phyloP scores from a whole-genome alignment of 1,140 invertebrate species.

The Cherax quadricarinatus region DNA sequence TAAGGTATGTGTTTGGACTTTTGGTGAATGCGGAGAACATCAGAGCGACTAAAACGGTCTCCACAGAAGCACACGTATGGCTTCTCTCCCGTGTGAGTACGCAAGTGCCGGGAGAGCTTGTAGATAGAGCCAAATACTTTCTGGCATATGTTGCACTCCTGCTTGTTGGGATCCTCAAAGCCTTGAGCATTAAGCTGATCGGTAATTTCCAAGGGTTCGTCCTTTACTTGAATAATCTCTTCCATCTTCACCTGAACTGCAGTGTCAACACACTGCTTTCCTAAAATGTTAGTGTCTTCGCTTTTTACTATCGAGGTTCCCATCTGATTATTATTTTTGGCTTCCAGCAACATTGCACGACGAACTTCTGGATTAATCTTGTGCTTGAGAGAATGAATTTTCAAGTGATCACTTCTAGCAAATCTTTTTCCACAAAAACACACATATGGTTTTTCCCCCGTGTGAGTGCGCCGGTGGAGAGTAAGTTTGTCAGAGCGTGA shows the following conservation, averaged over 20 bases:
- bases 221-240: neutral
- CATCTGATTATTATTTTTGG: constrained; percentile 31
- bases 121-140: constrained; percentile 61
- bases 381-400: constrained; percentile 42
- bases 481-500: constrained; percentile 53
- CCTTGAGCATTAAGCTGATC: neutral
- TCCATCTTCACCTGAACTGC: constrained; percentile 8
- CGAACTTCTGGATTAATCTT: constrained; percentile 51
- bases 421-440: constrained; percentile 53
- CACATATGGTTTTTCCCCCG: constrained; percentile 47
- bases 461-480: constrained; percentile 42
- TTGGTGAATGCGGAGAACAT: constrained; percentile 54
- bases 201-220: neutral
- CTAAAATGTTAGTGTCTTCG: neutral
- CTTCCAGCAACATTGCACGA: constrained; percentile 34
- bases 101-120: constrained; percentile 49
- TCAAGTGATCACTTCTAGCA: constrained; percentile 40
- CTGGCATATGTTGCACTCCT: constrained; percentile 51
- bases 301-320: neutral
- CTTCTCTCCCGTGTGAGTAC: constrained; percentile 52
- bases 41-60: constrained; percentile 48
- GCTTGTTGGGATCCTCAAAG: neutral
- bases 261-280: neutral
- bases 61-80: constrained; percentile 60
- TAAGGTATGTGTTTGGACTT: constrained; percentile 53